Percentiles rank a stretch among this genome's conserved stretches.
phyloP scores from a whole-genome alignment of 2,797 vertebrate species.

The Kryptopterus vitreolus region DNA sequence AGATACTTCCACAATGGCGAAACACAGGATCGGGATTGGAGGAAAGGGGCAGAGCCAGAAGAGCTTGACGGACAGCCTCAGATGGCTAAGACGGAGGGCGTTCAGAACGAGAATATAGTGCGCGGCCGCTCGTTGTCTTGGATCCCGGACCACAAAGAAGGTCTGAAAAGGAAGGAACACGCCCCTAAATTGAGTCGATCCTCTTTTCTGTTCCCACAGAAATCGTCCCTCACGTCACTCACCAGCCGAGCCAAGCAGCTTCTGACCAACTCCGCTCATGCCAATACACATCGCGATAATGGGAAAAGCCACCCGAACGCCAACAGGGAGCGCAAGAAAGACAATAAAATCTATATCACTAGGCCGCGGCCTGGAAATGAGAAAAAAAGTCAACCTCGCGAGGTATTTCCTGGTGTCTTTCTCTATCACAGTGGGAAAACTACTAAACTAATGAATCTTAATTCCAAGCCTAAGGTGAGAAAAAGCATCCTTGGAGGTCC shows the following conservation, averaged over 20 bases:
- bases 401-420: constrained; percentile 84
- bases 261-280: constrained; percentile 69
- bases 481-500: constrained; percentile 64
- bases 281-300: constrained; percentile 54
- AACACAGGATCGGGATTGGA: constrained; percentile 59
- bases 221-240: constrained; percentile 74
- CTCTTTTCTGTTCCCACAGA: constrained; percentile 73
- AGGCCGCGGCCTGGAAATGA: constrained; percentile 74
- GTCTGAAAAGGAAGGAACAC: constrained; percentile 35
- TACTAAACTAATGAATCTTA: constrained; percentile 73
- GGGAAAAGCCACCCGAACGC: constrained; percentile 37
- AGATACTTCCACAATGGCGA: constrained; percentile 58
- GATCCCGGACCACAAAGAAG: constrained; percentile 68
- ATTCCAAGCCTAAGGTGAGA: constrained; percentile 63
- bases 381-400: constrained; percentile 67
- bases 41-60: constrained; percentile 51
- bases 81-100: constrained; percentile 24
- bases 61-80: background rate
- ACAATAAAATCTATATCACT: constrained; percentile 90
- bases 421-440: constrained; percentile 80
- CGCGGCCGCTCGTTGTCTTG: constrained; percentile 75
- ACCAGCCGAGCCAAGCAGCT: constrained; percentile 76
- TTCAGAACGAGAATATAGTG: constrained; percentile 52
- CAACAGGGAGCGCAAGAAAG: constrained; percentile 62
- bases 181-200: constrained; percentile 65